These are phyloP conservation scores for Deilephila elpenor DNA, from an alignment of 2,888 invertebrate genomes.

Conservation along the genomic window DNA sequence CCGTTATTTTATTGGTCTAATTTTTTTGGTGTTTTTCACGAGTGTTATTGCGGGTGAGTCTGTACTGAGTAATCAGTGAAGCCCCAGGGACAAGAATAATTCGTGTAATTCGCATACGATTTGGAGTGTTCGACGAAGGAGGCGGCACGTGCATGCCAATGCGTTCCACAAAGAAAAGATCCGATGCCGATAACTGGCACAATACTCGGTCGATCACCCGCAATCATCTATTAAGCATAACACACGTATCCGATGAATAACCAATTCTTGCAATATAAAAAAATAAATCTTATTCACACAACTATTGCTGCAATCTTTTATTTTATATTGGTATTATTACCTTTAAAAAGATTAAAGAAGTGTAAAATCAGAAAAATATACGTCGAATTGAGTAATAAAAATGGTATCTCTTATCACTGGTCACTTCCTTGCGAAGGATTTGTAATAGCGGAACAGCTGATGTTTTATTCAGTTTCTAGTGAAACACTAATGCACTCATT, in stretches of 20 bases:
- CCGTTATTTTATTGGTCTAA: neutral
- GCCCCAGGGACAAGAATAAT: conserved; percentile 58
- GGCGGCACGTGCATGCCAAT: conserved; percentile 71
- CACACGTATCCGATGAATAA: conserved; percentile 33
- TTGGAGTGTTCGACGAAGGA: conserved; percentile 75
- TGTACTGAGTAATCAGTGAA: conserved; percentile 62
- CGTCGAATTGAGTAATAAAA: neutral
- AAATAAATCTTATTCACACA: neutral
- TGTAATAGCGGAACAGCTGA: neutral
- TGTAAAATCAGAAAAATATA: neutral
- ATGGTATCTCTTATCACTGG: neutral
- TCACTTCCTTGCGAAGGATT: conserved; percentile 1
- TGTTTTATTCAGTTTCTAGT: conserved; percentile 35
- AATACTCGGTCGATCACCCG: conserved; percentile 78
- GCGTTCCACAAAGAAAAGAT: conserved; percentile 75
- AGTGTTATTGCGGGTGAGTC: conserved; percentile 16
- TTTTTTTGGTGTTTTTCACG: neutral
- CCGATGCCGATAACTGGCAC: conserved; percentile 75
- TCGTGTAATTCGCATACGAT: conserved; percentile 70
- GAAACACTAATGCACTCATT: conserved; percentile 48
- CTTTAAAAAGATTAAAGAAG: too few species aligned
- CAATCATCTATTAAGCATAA: conserved; percentile 28
- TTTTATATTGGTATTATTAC: neutral
- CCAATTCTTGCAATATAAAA: conserved; percentile 31
- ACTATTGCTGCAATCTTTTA: neutral